Evolutionary conservation across 2,888 invertebrate genomes (phyloP).

Genomic region (Watsonalla cultraria): DNA sequence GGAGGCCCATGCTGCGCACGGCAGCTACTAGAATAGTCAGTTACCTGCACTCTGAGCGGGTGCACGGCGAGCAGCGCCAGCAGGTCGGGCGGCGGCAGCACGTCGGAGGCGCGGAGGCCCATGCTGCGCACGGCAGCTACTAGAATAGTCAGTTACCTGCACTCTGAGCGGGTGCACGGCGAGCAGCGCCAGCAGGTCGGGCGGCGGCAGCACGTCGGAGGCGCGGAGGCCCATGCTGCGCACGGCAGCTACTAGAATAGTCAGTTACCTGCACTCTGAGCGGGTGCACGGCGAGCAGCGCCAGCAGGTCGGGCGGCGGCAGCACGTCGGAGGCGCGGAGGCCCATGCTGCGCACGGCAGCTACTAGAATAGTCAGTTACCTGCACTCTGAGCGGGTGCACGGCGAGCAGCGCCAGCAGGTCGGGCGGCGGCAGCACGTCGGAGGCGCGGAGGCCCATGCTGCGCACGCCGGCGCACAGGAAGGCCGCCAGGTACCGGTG

Average conservation of each 20-base stretch:
- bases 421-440: constrained; percentile 90
- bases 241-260: too few relatives aligned
- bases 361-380: constrained; percentile 85
- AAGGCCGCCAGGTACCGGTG: constrained; percentile 90
- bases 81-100: too few relatives aligned
- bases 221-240: constrained; percentile 88
- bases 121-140: too few relatives aligned
- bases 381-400: constrained; percentile 95
- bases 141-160: too few relatives aligned
- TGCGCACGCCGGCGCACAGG: constrained; percentile 83
- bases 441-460: constrained; percentile 86
- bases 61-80: too few relatives aligned
- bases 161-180: constrained; percentile 95
- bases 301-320: constrained; percentile 87
- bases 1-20: too few relatives aligned
- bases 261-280: constrained; percentile 90
- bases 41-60: too few relatives aligned
- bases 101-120: too few relatives aligned
- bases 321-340: constrained; percentile 87
- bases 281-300: constrained; percentile 93
- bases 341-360: constrained; percentile 88
- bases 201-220: constrained; percentile 88
- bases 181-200: constrained; percentile 86
- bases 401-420: constrained; percentile 88
- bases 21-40: too few relatives aligned